Base-by-base conservation (phyloP, 1,140 invertebrate genomes). In the Orchesella cincta region DNA sequence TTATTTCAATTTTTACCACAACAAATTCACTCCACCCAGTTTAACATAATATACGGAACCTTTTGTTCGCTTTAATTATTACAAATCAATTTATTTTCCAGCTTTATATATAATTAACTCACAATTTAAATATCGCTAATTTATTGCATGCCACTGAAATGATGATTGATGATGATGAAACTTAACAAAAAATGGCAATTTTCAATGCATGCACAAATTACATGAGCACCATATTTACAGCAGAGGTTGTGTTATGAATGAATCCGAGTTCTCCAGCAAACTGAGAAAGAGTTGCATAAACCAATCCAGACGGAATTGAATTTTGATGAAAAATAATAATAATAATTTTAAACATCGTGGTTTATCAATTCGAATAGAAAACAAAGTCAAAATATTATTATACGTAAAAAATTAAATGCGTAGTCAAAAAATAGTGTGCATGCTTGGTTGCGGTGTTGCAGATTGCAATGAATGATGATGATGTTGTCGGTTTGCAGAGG, bases 201-300 rank as follows among this genome's bases (percentile, higher is more conserved):
- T n/a, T n/a, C 8, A 12, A 67, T 67, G 62, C 62, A 67, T 67
- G 62, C 62, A 67, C 62, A 67, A 67, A 67, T 67, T 67, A 67
- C 62, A 67, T 67, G 62, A 67, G 62, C 62, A 67, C 62, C 14
- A 67, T 12, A 33, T 57, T 12, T 23, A n/a, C n/a, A 57, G 52
- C 14, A 57, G 5, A 57, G n/a, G n/a, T n/a, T n/a, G n/a, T n/a
- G n/a, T n/a, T n/a, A n/a, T n/a, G n/a, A n/a, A n/a, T n/a, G n/a
- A n/a, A n/a, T n/a, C n/a, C n/a, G n/a, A n/a, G n/a, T n/a, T n/a
- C 14, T n/a, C 5, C 52, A 57, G 12, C 3, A 12, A 57, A 57
- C 18, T 46, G 5, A 46, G 12, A 57, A 57, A 57, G 14, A 14
- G 5, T 57, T 57, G 52, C 3, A 3, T n/a, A 3, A 57, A 57